Evolutionary conservation across 2,113 vertebrate species (phyloP), one percentile per base, ranked within the genome.

Genomic region (Puffinus mauretanicus): DNA sequence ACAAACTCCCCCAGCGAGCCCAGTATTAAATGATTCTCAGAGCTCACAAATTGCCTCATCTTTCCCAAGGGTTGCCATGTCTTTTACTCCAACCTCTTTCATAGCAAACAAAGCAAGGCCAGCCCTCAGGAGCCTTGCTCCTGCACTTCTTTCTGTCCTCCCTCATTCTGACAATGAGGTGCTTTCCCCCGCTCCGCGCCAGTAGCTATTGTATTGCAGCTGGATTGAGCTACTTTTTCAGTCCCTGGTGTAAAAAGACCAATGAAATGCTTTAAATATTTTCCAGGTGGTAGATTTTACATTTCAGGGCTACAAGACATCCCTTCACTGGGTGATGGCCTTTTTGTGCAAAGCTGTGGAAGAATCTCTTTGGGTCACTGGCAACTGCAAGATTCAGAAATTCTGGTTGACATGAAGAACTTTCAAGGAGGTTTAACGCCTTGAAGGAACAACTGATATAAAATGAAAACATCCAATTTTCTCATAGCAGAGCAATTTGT

Each of bases 161-260:
- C 5, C 12, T 73, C 20, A 30, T 38, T 67, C 25, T 69, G 18
- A 7, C 27, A 77, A 4, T 29, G 29, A 80, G 5, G 3, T 79
- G 8, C 4, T 16, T 12, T 10, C 25, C 4, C 6, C 21, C 11
- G 9, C 38, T 11, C 40, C 0, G 0, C 2, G 4, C 18, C 18
- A 40, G 40, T n/a, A 38, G 9, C 10, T 88, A 7, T 44, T 49
- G 5, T 30, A 9, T 17, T 52, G 29, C 3, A 64, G 4, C 1
- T 12, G 3, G 7, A 64, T 38, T 40, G 12, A 72, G 13, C 3
- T 69, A 64, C 1, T 46, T 47, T 49, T 93, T 27, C 34, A 64
- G 19, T 18, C 6, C 15, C 18, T 57, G 7, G 21, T 70, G 7
- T 6, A 54, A 77, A 57, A n/a, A n/a, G 11, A 40, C 17, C 61